Base-by-base conservation (phyloP, 2,113 vertebrate species). In the Eulemur rufifrons region DNA sequence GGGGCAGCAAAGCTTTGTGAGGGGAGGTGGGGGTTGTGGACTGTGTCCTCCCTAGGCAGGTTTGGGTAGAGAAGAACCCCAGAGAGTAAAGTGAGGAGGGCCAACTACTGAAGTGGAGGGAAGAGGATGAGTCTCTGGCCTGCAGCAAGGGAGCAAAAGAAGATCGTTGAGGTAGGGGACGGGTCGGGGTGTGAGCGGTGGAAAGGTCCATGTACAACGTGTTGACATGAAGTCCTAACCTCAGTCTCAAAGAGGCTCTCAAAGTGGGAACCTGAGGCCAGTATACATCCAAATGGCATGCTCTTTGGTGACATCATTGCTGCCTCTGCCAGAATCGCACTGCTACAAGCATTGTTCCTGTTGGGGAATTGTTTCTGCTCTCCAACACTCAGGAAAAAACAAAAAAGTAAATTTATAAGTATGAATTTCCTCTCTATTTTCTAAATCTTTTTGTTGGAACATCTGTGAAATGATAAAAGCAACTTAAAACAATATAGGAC, bases 391-490 rank as follows among this genome's bases (percentile, higher is more conserved):
- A 56, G 86, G 27, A 12, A 56, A 92, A 74, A 82, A 20, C 17
- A 85, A 42, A 73, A 69, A 74, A 71, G 63, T 29, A 64, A 56
- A 78, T 71, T 91, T 91, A 56, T 69, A 68, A 56, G 56, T 92
- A 59, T 87, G n/a, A 87, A 73, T 94, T 96, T 94, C 94, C 74
- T 93, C 52, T 89, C 39, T 93, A 0, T 54, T 91, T 95, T 87
- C 80, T 82, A 56, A 68, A 45, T 94, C 59, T 83, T 97, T 86
- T 93, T 91, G 66, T 84, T 64, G 37, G 45, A 89, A 91, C 89
- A 94, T 91, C 64, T 95, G 84, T 90, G 89, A 89, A 85, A 66
- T 96, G 89, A 83, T 82, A 82, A 96, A 74, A 94, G 83, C 83
- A 83, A 54, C 91, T 94, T 78, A 63, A 90, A 80, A 74, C 34